Evolutionary conservation across 2,797 vertebrate genomes (phyloP), one percentile per base, ranked within the genome.

Genomic region (Malurus splendens): DNA sequence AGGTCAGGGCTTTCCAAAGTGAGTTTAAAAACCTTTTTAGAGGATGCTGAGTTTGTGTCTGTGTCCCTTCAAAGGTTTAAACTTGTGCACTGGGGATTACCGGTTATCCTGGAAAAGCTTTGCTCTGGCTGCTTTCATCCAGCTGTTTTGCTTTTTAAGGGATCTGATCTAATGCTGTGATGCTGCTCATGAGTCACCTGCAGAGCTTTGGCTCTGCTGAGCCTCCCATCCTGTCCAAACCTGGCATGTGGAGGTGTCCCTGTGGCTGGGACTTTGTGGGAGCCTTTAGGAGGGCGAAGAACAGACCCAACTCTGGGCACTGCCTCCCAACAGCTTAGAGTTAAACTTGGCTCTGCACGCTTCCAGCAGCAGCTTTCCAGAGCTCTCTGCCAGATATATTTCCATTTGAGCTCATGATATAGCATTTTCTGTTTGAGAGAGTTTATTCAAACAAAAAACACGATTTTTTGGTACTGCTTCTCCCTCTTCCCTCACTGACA

Each of bases 371-470:
- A 86, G 85, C 87, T 95, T 94, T 96, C 78, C 90, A 93, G 70
- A 73, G 57, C 52, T 56, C 25, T 54, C 64, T 93, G 89, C 93
- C 95, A 96, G 83, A 55, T 27, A 17, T 25, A 57, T 87, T 95
- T 96, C 93, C 87, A 95, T 50, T 57, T 64, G 45, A 95, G 85
- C 83, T 95, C 89, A 62, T 76, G 88, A 90, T 90, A 76, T 19
- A 87, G 44, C 0, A 0, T 62, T 94, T 96, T 94, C 91, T 95
- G 81, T 95, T 87, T 10, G 47, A 71, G 60, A 57, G 79, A 79
- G 55, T 83, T 95, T 81, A 76, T 94, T 90, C 88, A 94, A 96
- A 94, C 89, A 57, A 95, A 90, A 90, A 94, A 51, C 36, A 92
- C 0, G 0, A 14, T 47, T 47, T 42, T 65, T 74, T 74, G 3